Evolutionary conservation across 2,113 vertebrate species (phyloP), one percentile per base, ranked within the genome.

Genomic region (Tonatia bakeri): DNA sequence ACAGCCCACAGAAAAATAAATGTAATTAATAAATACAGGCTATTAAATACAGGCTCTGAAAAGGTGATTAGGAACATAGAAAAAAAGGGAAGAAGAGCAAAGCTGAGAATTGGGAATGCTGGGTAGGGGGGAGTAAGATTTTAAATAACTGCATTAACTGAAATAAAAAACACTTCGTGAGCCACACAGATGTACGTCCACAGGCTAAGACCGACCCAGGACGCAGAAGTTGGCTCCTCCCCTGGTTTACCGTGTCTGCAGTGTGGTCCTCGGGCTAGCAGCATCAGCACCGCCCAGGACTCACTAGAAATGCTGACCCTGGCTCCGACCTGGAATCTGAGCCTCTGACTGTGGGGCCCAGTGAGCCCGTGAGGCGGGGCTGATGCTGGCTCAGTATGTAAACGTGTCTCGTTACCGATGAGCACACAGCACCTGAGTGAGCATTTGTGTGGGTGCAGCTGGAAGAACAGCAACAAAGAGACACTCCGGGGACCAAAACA

Each of bases 361-460:
- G 28, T 1, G 47, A 16, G 69, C 36, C 54, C 52, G 47, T 0
- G 4, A 75, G 36, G 7, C 38, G 43, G 59, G 14, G 13, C 11
- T 64, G 33, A 38, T 12, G 15, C 0, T 15, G 50, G 54, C 12
- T 50, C 6, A 17, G 69, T 24, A 0, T 28, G 52, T 8, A 77
- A 36, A 33, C 0, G 5, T 16, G 59, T 70, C 4, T 69, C n/a
- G n/a, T 52, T 22, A 52, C 0, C 4, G 26, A 19, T 0, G 40
- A 70, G 61, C 33, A 22, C 3, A 73, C 1, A 10, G 33, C 19
- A 28, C 0, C 15, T 36, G 3, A n/a, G 36, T 40, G 3, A 31
- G 36, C 16, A 6, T 15, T 0, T 7, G 2, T 54, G 45, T 11
- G 31, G 65, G 61, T 19, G 7, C 0, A 36, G 47, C n/a, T 38